Base-by-base conservation (phyloP, 1,140 invertebrate genomes). In the Protaetia brevitarsis region DNA sequence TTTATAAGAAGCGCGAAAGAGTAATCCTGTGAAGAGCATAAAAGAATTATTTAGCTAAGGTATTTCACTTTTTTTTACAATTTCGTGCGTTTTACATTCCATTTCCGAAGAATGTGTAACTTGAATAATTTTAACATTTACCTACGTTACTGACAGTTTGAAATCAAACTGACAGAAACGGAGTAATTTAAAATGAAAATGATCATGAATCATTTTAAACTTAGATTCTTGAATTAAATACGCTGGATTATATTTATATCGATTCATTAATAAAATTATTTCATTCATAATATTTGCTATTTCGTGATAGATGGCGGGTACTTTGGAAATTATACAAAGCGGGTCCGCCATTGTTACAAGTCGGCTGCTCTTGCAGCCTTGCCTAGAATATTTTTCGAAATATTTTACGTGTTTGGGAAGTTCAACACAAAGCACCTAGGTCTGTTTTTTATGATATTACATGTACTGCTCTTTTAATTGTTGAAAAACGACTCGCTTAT, bases 261-360 rank as follows among this genome's bases (percentile, higher is more conserved):
- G 61, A 63, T 63, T 63, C 61, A 45, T 63, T 41, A 21, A 63
- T 8, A 8, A 13, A 23, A 37, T 45, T 16, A 27, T 41, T 45
- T 34, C 31, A 37, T 36, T 63, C 28, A 19, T 51, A 51, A 51
- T 51, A 51, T 37, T n/a, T 16, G 13, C 27, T 31, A 56, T 57
- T 57, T 26, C 28, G 26, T 64, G 63, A 65, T 65, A 65, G 63
- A 65, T 65, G 63, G 63, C 63, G 51, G 8, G 10, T 23, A 16
- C 16, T 59, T 11, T 31, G 8, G 19, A 65, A 65, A 65, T 65
- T 65, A 30, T 65, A 65, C 63, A 65, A 65, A 75, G 73, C 75
- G 70, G 74, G 75, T 74, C 73, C 75, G 75, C 75, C 74, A 76
- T 76, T 75, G 73, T 76, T 76, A 65, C 69, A 65, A 72, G 71